Evolutionary conservation across 2,888 invertebrate species (phyloP), one percentile per base, ranked within the genome.

Genomic region (Scelioninae gen. 1): DNA sequence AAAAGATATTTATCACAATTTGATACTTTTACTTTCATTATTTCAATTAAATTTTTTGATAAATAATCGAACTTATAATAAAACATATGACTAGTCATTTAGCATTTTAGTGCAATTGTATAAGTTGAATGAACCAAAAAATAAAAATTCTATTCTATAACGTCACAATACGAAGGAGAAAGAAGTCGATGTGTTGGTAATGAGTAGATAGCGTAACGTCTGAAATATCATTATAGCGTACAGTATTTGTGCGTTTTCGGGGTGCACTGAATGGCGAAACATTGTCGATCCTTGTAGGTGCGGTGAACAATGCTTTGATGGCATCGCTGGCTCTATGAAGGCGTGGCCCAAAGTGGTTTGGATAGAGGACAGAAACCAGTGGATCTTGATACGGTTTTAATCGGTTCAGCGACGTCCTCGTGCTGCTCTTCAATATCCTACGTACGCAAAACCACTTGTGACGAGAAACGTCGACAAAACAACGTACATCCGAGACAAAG

Each of bases 361-460:
- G 63, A 74, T 65, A 58, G 55, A 66, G 77, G 82, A 75, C 76
- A 71, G 72, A 83, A 82, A 63, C 72, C 76, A 40, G 66, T 16
- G 74, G 56, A 78, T 75, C 79, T 82, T 82, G 84, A 82, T 82
- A 80, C 69, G 76, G 66, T 81, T 78, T 84, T 82, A 82, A 78
- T 74, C 72, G 69, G 78, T 65, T 78, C 82, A 63, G 66, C 76
- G 45, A 62, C 68, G 62, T 62, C 74, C 78, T 62, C 66, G 62
- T 68, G 49, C 49, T 43, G 53, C 80, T 56, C 83, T 79, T 79
- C 79, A 79, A 79, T 83, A 83, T 72, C 62, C 77, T 32, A 62
- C 62, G 66, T 79, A 58, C 78, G 75, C 80, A 80, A 83, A 83
- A 83, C 83, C 83, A 83, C 80, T 83, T 80, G 78, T 74, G 79